A percentile compares a stretch with the other conserved stretches of the same genome.
Conservation (phyloP, 2,888 invertebrate species). For the Ophioninae sp. region DNA sequence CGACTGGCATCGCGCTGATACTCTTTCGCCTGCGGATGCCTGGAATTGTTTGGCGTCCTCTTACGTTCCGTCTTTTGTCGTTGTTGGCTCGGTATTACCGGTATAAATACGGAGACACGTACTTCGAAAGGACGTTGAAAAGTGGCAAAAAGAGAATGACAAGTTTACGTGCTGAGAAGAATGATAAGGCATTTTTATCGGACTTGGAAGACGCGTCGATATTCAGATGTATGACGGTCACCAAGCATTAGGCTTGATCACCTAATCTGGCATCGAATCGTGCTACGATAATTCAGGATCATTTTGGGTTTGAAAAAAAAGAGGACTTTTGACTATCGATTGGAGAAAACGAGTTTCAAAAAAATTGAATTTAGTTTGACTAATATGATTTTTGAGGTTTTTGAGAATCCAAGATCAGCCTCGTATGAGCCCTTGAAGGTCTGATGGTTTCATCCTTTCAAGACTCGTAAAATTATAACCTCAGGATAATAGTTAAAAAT, state of each 20-base stretch:
- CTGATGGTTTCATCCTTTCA: too few relatives aligned
- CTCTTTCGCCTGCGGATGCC: constrained; percentile 45
- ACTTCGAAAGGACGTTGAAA: neutral
- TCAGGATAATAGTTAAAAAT: too few relatives aligned
- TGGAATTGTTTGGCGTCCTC: constrained; percentile 49
- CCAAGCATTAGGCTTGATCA: constrained; percentile 6
- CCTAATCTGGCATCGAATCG: constrained; percentile 17
- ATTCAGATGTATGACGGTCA: neutral
- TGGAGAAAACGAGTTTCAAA: too few relatives aligned
- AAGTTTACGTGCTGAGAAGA: constrained; percentile 58
- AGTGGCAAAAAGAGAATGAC: constrained; percentile 10
- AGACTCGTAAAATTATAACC: too few relatives aligned
- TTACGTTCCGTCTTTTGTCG: constrained; percentile 17
- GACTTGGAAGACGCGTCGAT: neutral
- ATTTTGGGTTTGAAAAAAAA: neutral
- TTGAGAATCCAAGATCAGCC: too few relatives aligned
- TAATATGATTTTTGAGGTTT: too few relatives aligned
- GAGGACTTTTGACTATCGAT: too few relatives aligned
- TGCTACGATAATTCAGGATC: constrained; percentile 5
- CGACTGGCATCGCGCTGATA: constrained; percentile 37
- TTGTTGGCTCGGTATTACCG: constrained; percentile 28
- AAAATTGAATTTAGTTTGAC: too few relatives aligned
- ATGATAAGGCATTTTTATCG: constrained; percentile 60
- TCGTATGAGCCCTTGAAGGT: too few relatives aligned
- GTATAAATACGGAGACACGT: neutral